Evolutionary conservation across 2,797 vertebrate genomes (phyloP).

Genomic region (Poliocrania exsul): DNA sequence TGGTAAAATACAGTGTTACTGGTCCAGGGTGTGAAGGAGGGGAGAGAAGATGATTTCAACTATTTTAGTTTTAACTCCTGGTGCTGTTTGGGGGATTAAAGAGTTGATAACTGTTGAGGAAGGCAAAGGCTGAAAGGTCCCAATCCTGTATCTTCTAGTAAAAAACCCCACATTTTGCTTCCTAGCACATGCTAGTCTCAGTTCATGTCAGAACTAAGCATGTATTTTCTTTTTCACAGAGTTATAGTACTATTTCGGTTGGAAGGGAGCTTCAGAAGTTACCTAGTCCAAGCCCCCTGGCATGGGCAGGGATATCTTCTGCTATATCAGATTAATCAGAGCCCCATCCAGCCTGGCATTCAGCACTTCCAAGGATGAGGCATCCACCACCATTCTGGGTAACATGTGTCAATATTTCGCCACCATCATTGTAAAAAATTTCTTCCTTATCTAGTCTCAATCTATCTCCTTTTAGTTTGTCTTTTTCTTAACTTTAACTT

Average conservation of each 20-base stretch:
- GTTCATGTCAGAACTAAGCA: neutral
- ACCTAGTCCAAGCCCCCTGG: neutral
- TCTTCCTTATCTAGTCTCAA: neutral
- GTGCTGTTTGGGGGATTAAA: neutral
- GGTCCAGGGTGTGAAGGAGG: neutral
- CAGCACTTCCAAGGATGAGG: neutral
- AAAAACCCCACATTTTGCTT: neutral
- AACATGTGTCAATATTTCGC: neutral
- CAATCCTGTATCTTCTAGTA: neutral
- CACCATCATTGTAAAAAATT: neutral
- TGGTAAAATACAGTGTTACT: neutral
- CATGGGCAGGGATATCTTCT: neutral
- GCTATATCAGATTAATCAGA: neutral
- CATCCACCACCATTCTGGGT: neutral
- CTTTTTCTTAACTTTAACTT: neutral
- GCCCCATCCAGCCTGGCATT: neutral
- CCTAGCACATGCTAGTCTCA: neutral
- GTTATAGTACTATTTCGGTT: neutral
- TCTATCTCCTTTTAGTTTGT: neutral
- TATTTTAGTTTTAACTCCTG: neutral
- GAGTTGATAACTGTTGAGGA: neutral
- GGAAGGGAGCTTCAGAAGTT: neutral
- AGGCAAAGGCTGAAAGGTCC: neutral
- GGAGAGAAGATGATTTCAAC: neutral
- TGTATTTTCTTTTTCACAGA: neutral